These are phyloP conservation scores for Brachyhypopomus gauderio DNA, from an alignment of 2,113 vertebrate species.

Conservation along the genomic window DNA sequence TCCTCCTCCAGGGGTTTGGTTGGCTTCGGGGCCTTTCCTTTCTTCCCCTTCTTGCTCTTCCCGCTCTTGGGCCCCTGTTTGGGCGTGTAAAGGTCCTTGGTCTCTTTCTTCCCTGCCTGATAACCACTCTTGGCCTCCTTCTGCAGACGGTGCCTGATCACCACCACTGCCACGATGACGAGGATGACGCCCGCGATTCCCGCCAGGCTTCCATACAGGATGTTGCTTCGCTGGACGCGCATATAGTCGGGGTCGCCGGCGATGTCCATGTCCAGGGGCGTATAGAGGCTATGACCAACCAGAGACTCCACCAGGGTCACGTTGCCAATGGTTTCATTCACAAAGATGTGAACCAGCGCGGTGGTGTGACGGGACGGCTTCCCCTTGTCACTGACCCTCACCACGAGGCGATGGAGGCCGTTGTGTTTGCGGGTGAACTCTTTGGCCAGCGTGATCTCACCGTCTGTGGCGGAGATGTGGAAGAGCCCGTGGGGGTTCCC, in stretches of 20 bases:
- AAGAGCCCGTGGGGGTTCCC: constrained; percentile 95
- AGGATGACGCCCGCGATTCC: constrained; percentile 88
- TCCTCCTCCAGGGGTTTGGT: constrained; percentile 90
- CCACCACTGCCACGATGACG: constrained; percentile 86
- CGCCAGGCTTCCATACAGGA: constrained; percentile 87
- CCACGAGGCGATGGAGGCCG: constrained; percentile 91
- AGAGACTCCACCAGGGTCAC: constrained; percentile 88
- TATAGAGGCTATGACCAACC: constrained; percentile 94
- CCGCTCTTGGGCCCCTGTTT: constrained; percentile 88
- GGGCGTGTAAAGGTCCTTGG: constrained; percentile 91
- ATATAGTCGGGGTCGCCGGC: constrained; percentile 92
- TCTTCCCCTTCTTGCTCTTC: constrained; percentile 92
- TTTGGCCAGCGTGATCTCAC: constrained; percentile 89
- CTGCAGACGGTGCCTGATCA: constrained; percentile 88
- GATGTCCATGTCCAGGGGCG: constrained; percentile 91
- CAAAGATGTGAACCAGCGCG: constrained; percentile 90
- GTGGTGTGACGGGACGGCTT: constrained; percentile 89
- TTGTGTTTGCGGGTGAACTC: constrained; percentile 90
- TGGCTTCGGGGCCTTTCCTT: constrained; percentile 90
- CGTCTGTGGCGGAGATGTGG: constrained; percentile 84
- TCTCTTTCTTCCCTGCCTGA: constrained; percentile 97
- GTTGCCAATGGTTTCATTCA: constrained; percentile 91
- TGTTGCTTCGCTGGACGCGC: constrained; percentile 85
- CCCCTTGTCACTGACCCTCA: constrained; percentile 89
- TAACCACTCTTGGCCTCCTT: constrained; percentile 96